These are phyloP conservation scores for Drosophila fulvimacula DNA, from an alignment of 2,888 invertebrate species.

Conservation along the genomic window DNA sequence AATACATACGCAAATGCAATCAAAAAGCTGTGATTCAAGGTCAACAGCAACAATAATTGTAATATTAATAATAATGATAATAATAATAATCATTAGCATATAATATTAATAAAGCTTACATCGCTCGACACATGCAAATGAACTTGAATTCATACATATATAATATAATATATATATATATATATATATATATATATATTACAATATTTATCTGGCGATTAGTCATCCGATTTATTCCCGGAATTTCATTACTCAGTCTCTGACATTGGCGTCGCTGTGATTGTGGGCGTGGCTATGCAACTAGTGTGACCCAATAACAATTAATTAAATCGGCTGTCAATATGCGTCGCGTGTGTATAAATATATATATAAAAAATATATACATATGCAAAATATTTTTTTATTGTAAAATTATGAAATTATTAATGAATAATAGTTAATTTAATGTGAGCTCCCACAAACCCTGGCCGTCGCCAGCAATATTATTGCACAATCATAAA, in stretches of 20 bases:
- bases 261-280: background rate
- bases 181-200: background rate
- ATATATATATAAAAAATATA: background rate
- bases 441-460: slow-evolving; percentile 43
- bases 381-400: slow-evolving; percentile 45
- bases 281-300: slow-evolving; percentile 42
- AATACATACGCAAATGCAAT: slow-evolving; percentile 28
- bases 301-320: slow-evolving; percentile 50
- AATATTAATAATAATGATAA: slow-evolving; percentile 2
- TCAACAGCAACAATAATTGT: slow-evolving; percentile 15
- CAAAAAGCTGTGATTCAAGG: slow-evolving; percentile 39
- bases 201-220: slow-evolving; percentile 10
- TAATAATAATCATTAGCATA: slow-evolving; percentile 12
- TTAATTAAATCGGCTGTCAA: slow-evolving; percentile 66
- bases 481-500: slow-evolving; percentile 36
- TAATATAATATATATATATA: background rate
- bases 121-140: slow-evolving; percentile 53
- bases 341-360: slow-evolving; percentile 25
- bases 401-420: slow-evolving; percentile 64
- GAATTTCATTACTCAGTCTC: slow-evolving; percentile 13
- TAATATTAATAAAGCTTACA: slow-evolving; percentile 12
- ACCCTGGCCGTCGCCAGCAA: background rate
- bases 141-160: slow-evolving; percentile 41
- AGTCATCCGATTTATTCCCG: slow-evolving; percentile 31
- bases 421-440: slow-evolving; percentile 65